A percentile compares a stretch with the other conserved stretches of the same genome.
These are phyloP conservation scores for Seriola dumerili DNA, from an alignment of 2,113 vertebrate genomes.

Conservation along the genomic window DNA sequence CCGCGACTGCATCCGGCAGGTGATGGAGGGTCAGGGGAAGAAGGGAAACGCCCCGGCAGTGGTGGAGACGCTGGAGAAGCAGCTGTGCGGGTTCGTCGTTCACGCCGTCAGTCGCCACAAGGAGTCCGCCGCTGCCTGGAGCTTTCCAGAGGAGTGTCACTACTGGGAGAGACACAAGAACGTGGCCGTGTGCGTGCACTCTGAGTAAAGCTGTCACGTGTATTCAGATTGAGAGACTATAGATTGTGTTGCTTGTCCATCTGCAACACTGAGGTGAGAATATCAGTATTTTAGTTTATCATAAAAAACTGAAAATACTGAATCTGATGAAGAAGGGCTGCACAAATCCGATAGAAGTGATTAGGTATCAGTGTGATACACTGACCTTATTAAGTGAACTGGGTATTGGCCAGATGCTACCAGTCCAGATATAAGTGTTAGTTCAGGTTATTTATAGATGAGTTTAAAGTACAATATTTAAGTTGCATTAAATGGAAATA, in stretches of 20 bases:
- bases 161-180: constrained; percentile 87
- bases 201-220: constrained; percentile 49
- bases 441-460: too few relatives aligned
- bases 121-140: constrained; percentile 78
- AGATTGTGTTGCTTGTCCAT: neutral
- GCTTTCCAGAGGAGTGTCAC: constrained; percentile 84
- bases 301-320: neutral
- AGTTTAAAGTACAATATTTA: too few relatives aligned
- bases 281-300: neutral
- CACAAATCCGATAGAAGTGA: neutral
- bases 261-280: neutral
- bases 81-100: constrained; percentile 79
- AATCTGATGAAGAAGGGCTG: neutral
- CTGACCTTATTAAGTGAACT: too few relatives aligned
- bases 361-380: neutral
- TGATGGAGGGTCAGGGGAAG: constrained; percentile 79
- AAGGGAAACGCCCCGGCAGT: constrained; percentile 73
- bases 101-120: constrained; percentile 84
- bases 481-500: too few relatives aligned
- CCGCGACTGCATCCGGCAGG: constrained; percentile 69
- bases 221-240: neutral
- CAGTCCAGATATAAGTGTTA: too few relatives aligned
- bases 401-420: too few relatives aligned
- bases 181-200: constrained; percentile 83
- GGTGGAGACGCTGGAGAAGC: constrained; percentile 77